Evolutionary conservation across 2,797 vertebrate species (phyloP).

Genomic region (Phalloptychus januarius): DNA sequence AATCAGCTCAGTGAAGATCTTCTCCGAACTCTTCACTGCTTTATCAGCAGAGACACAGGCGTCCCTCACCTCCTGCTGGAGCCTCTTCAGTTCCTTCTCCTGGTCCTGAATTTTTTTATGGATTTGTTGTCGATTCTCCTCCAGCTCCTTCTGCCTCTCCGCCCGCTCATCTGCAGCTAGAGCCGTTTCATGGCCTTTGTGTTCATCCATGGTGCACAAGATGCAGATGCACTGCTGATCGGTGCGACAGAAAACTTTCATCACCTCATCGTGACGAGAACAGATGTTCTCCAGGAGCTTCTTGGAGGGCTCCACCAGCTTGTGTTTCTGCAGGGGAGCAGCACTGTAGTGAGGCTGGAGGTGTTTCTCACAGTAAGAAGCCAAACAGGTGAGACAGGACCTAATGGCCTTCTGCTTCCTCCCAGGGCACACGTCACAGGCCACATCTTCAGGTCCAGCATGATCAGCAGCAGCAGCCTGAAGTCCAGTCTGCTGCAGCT

Average conservation of each 20-base stretch:
- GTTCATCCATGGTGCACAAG: neutral
- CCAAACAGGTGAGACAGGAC: neutral
- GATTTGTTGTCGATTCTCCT: neutral
- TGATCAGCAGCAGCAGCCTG: neutral
- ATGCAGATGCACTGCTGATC: conserved; percentile 5
- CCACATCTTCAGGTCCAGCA: neutral
- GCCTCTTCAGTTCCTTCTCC: neutral
- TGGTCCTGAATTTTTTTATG: neutral
- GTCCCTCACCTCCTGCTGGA: neutral
- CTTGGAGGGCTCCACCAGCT: neutral
- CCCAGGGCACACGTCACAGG: neutral
- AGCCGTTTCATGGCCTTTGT: neutral
- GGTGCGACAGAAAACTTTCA: conserved; percentile 4
- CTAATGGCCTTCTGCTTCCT: neutral
- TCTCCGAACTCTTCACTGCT: neutral
- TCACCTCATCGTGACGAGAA: neutral
- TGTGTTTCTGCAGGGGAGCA: neutral
- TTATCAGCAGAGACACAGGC: neutral
- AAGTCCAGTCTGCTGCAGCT: neutral
- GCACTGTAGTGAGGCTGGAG: neutral
- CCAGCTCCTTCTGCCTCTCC: conserved; percentile 2
- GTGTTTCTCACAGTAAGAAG: neutral
- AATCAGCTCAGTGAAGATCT: neutral
- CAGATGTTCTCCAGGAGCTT: conserved; percentile 1
- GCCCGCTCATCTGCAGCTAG: neutral